phyloP scores from a whole-genome alignment of 2,113 vertebrate species.

The Charina bottae region DNA sequence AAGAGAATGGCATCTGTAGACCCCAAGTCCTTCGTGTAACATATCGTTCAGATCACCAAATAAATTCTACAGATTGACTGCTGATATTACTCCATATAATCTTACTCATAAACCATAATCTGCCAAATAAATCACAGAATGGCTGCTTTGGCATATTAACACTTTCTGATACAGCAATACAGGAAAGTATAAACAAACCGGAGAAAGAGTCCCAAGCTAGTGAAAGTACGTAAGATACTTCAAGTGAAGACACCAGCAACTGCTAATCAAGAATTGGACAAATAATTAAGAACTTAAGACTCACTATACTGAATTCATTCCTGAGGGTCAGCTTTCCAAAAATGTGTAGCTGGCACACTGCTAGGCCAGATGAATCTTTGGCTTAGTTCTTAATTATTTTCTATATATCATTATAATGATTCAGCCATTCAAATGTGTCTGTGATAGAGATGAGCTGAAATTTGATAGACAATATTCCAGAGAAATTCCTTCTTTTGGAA shows the following conservation, averaged over 20 bases:
- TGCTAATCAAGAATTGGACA: too few relatives aligned
- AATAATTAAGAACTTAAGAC: background rate
- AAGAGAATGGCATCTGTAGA: slow-evolving; percentile 64
- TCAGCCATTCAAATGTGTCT: background rate
- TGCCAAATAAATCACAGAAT: slow-evolving; percentile 44
- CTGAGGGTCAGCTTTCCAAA: background rate
- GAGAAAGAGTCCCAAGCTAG: background rate
- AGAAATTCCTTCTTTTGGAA: too few relatives aligned
- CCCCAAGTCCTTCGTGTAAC: slow-evolving; percentile 72
- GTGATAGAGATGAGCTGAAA: too few relatives aligned
- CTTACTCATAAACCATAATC: slow-evolving; percentile 80
- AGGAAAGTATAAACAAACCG: background rate
- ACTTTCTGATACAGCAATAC: background rate
- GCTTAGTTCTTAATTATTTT: background rate
- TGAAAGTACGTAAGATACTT: too few relatives aligned
- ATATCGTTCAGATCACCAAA: slow-evolving; percentile 37
- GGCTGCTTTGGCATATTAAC: background rate
- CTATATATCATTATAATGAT: background rate
- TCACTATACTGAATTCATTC: background rate
- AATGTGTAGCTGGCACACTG: too few relatives aligned
- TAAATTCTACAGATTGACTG: slow-evolving; percentile 34
- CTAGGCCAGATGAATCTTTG: background rate
- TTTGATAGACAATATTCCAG: too few relatives aligned
- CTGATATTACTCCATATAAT: slow-evolving; percentile 77
- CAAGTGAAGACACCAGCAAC: too few relatives aligned